Conservation (phyloP, 2,888 invertebrate species). For the Cataglyphis altisquamis region DNA sequence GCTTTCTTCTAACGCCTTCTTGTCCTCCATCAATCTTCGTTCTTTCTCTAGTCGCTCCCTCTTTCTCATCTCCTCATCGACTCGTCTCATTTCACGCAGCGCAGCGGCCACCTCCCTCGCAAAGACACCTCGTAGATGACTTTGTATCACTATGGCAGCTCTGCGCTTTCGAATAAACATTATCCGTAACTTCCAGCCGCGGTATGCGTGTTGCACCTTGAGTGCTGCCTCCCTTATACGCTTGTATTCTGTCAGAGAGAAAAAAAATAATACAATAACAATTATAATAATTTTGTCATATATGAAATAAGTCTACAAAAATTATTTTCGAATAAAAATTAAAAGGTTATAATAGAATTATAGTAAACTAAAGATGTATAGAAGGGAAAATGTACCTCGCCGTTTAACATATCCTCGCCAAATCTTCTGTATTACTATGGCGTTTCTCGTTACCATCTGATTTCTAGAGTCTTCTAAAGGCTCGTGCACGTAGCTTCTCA, state of each 20-base stretch:
- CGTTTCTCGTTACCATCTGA: constrained; percentile 90
- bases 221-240: constrained; percentile 90
- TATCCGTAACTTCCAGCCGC: constrained; percentile 94
- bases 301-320: no score
- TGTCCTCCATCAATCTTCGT: constrained; percentile 87
- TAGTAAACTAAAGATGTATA: neutral
- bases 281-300: neutral
- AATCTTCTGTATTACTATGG: constrained; percentile 91
- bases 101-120: constrained; percentile 96
- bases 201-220: constrained; percentile 93
- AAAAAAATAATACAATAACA: neutral
- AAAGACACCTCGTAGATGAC: constrained; percentile 95
- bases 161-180: constrained; percentile 93
- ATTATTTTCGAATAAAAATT: neutral
- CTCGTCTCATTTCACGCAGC: constrained; percentile 94
- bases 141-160: constrained; percentile 94
- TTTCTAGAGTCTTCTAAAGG: constrained; percentile 94
- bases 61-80: constrained; percentile 94
- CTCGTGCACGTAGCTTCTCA: constrained; percentile 93
- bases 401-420: constrained; percentile 90
- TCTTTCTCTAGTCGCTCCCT: constrained; percentile 92
- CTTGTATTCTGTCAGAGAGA: constrained; percentile 87
- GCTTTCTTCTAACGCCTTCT: constrained; percentile 89
- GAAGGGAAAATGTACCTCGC: constrained; percentile 85
- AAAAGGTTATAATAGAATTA: neutral